phyloP scores from a whole-genome alignment of 2,888 invertebrate genomes.

The Brachycybe producta region DNA sequence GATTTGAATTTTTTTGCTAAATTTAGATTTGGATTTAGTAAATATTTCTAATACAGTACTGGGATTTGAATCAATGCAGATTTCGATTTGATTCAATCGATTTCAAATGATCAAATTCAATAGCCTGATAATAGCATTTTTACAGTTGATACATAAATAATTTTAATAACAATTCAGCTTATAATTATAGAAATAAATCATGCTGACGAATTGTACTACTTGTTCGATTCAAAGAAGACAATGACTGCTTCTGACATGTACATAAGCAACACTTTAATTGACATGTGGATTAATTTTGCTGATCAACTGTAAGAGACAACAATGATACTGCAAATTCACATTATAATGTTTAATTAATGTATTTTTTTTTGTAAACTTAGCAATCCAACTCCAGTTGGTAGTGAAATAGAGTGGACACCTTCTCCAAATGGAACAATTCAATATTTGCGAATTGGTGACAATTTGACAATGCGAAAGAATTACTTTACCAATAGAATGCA shows the following conservation, averaged over 20 bases:
- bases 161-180: too few relatives aligned
- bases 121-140: too few relatives aligned
- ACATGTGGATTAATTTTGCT: constrained; percentile 9
- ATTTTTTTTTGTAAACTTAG: too few relatives aligned
- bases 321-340: too few relatives aligned
- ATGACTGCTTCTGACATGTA: background rate
- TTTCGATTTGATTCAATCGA: too few relatives aligned
- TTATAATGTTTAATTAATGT: too few relatives aligned
- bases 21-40: too few relatives aligned
- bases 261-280: background rate
- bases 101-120: too few relatives aligned
- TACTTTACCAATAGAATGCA: background rate
- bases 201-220: constrained; percentile 4
- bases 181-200: constrained; percentile 5
- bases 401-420: background rate
- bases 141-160: too few relatives aligned
- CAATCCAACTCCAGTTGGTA: background rate
- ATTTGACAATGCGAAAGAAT: background rate
- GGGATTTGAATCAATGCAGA: too few relatives aligned
- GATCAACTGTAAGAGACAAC: constrained; percentile 8
- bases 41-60: too few relatives aligned
- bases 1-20: too few relatives aligned
- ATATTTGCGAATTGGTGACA: background rate
- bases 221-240: background rate
- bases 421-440: background rate